Percentiles rank a stretch among this genome's conserved stretches.
These are phyloP conservation scores for Urocyon cinereoargenteus DNA, from an alignment of 2,797 vertebrate species.

Conservation along the genomic window DNA sequence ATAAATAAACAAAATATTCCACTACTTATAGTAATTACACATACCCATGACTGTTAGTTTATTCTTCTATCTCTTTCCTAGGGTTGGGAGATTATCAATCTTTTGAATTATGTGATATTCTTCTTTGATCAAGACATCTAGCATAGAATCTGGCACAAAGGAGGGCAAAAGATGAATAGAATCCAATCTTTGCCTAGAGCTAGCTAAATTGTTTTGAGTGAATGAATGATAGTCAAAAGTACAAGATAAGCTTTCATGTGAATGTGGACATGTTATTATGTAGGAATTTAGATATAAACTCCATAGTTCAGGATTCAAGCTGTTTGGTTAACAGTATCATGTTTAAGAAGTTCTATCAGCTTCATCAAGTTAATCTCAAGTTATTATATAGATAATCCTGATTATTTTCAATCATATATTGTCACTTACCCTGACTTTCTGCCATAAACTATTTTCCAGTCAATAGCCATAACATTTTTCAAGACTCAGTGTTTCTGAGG, in stretches of 20 bases:
- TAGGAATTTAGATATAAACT: slow-evolving; percentile 1
- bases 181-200: background rate
- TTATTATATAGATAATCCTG: background rate
- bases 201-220: slow-evolving; percentile 2
- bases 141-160: background rate
- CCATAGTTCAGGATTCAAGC: background rate
- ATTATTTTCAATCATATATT: background rate
- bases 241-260: background rate
- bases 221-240: slow-evolving; percentile 14
- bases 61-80: background rate
- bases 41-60: background rate
- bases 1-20: background rate
- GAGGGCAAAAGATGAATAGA: background rate
- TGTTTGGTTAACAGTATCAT: background rate
- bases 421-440: background rate
- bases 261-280: background rate
- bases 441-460: background rate
- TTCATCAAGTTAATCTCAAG: background rate
- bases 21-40: background rate
- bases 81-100: background rate
- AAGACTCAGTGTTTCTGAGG: background rate
- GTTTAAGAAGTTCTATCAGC: background rate
- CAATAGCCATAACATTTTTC: background rate
- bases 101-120: background rate
- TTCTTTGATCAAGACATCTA: background rate